Conservation (phyloP, 2,888 invertebrate genomes). For the Axea sp. region DNA sequence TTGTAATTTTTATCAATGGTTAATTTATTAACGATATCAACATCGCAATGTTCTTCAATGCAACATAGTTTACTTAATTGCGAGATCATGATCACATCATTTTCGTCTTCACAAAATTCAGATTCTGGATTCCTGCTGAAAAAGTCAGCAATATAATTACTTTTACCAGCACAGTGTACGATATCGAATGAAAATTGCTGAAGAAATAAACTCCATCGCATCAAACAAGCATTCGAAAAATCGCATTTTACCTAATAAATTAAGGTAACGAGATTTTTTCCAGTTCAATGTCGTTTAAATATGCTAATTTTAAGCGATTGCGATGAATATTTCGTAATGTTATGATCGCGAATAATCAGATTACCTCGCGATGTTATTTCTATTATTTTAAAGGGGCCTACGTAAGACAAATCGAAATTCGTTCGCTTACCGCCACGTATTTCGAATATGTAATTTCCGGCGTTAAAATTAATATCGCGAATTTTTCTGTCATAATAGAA, state of each 20-base stretch:
- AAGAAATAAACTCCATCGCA: conserved; percentile 8
- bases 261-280: too few relatives aligned
- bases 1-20: neutral
- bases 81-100: neutral
- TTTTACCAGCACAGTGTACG: conserved; percentile 1
- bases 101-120: conserved; percentile 5
- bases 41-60: neutral
- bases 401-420: too few relatives aligned
- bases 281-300: too few relatives aligned
- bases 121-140: conserved; percentile 1
- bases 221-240: conserved; percentile 2
- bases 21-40: neutral
- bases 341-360: too few relatives aligned
- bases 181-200: conserved; percentile 15
- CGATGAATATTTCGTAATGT: too few relatives aligned
- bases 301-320: too few relatives aligned
- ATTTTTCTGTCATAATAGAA: too few relatives aligned
- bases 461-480: too few relatives aligned
- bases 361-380: too few relatives aligned
- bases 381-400: too few relatives aligned
- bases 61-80: neutral
- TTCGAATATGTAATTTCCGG: too few relatives aligned
- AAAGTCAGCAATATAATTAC: conserved; percentile 6
- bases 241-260: conserved; percentile 1
- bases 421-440: too few relatives aligned